Conservation (phyloP, 2,113 vertebrate genomes). For the Hylia prasina region DNA sequence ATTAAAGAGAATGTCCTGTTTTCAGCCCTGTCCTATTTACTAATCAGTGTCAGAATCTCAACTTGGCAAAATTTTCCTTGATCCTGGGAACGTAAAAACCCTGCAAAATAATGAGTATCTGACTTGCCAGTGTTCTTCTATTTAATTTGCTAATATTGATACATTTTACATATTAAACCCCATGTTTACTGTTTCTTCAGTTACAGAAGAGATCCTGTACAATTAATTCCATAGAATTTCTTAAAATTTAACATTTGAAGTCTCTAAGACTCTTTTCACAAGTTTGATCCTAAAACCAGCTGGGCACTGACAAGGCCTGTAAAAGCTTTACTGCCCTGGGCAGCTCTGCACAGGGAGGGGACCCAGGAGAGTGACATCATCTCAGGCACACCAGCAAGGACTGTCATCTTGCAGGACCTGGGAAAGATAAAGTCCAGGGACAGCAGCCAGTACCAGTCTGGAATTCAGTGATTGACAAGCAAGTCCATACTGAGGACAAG, state of each 20-base stretch:
- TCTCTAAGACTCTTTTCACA: not conserved
- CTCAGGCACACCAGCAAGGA: not conserved
- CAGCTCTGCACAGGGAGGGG: rapidly evolving
- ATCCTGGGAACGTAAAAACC: not conserved
- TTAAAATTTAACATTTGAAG: not conserved
- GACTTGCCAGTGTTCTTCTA: not conserved
- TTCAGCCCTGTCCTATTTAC: not conserved
- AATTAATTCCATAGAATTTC: not conserved
- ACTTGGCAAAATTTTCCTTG: not conserved
- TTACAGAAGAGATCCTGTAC: not conserved
- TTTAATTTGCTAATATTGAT: not conserved
- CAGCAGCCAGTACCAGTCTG: not conserved
- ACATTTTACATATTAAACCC: not conserved
- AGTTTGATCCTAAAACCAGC: not conserved
- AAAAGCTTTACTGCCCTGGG: not conserved
- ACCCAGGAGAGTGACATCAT: not conserved
- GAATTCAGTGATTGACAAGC: not conserved
- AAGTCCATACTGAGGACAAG: not conserved
- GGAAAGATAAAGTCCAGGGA: not conserved
- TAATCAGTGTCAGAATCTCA: not conserved
- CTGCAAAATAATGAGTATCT: not conserved
- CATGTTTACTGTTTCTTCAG: not conserved
- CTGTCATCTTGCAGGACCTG: not conserved
- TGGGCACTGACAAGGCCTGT: not conserved
- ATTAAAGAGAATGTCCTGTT: not conserved